Percentiles rank a stretch among this genome's conserved stretches.
Evolutionary conservation across 2,113 vertebrate species (phyloP).

Genomic region (Syngnathus scovelli): DNA sequence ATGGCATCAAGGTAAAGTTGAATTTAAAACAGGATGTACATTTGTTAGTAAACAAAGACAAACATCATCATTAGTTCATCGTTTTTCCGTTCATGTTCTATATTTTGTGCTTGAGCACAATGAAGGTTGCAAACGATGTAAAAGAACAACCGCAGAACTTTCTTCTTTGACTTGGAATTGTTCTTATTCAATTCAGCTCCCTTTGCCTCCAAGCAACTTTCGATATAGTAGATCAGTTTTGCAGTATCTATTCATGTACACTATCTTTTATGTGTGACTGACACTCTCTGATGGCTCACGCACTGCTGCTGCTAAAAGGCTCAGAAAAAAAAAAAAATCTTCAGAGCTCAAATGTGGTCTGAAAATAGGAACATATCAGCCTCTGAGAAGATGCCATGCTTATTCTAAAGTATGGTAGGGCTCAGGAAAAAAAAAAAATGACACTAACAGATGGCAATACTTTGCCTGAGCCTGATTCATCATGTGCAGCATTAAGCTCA

Average conservation of each 20-base stretch:
- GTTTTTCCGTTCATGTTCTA: too few species aligned
- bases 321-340: background rate
- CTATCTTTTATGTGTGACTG: background rate
- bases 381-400: slow-evolving; percentile 28
- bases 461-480: slow-evolving; percentile 44
- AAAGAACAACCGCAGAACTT: too few species aligned
- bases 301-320: background rate
- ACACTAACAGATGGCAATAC: slow-evolving; percentile 47
- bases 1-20: slow-evolving; percentile 85
- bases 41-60: too few species aligned
- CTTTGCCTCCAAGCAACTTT: background rate
- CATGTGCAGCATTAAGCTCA: slow-evolving; percentile 24
- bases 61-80: too few species aligned
- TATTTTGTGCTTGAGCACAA: background rate
- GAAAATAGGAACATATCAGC: slow-evolving; percentile 36
- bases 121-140: background rate
- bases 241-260: background rate
- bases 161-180: background rate
- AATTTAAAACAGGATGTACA: too few species aligned
- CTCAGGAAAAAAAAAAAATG: slow-evolving; percentile 25
- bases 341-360: slow-evolving; percentile 19
- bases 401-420: slow-evolving; percentile 32
- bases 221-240: background rate
- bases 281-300: background rate
- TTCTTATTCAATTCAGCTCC: background rate